Conservation (phyloP, 2,797 vertebrate genomes). For the Pseudochirops corinnae region DNA sequence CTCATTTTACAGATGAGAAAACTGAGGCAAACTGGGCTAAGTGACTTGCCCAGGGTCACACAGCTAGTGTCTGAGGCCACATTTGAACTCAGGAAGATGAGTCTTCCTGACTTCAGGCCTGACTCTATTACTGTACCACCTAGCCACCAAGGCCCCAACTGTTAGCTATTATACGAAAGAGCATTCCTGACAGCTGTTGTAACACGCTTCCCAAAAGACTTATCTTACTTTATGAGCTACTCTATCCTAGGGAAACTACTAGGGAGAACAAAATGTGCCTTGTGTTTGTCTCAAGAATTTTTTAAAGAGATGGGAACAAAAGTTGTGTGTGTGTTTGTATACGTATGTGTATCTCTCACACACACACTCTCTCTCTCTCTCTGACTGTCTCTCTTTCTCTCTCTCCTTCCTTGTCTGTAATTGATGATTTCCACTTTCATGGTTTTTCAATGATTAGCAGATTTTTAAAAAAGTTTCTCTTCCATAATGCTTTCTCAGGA, state of each 20-base stretch:
- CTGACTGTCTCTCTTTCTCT: too few relatives aligned
- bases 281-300: neutral
- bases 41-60: neutral
- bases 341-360: too few relatives aligned
- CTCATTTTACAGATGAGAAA: neutral
- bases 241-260: neutral
- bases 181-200: neutral
- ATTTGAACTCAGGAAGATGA: neutral
- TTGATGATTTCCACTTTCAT: neutral
- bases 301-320: slow-evolving; percentile 4
- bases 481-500: neutral
- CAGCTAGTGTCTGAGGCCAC: neutral
- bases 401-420: neutral
- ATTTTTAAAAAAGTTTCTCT: neutral
- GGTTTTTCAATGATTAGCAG: neutral
- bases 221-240: neutral
- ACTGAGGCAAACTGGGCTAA: neutral
- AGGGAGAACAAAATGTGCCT: neutral
- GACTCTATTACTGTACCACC: neutral
- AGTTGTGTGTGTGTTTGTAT: neutral
- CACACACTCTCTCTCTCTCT: too few relatives aligned
- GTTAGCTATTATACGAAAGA: too few relatives aligned
- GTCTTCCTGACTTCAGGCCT: neutral
- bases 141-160: too few relatives aligned
- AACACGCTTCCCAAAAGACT: neutral